A percentile compares a stretch with the other conserved stretches of the same genome.
These are phyloP conservation scores for Lagorchestes hirsutus DNA, from an alignment of 2,797 vertebrate species.

Conservation along the genomic window DNA sequence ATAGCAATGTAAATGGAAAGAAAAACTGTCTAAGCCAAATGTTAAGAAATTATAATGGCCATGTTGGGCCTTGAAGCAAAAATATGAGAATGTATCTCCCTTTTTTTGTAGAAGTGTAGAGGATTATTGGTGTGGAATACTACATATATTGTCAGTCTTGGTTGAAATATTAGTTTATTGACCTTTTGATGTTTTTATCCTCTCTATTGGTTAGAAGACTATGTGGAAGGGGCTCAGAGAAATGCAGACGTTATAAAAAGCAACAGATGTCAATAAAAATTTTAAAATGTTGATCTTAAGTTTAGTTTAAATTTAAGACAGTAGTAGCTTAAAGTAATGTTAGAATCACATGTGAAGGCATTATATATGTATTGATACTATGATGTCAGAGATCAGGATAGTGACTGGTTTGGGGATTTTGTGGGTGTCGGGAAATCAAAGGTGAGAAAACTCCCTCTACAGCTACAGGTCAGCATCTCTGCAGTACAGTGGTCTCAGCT, in stretches of 20 bases:
- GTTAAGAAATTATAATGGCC: neutral
- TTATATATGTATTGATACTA: neutral
- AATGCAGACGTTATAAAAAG: neutral
- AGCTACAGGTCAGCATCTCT: neutral
- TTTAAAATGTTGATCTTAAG: neutral
- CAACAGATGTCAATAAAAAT: neutral
- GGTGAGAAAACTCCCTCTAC: neutral
- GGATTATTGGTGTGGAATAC: too few relatives aligned
- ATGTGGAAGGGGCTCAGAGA: neutral
- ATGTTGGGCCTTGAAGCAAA: neutral
- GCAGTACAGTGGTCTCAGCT: neutral
- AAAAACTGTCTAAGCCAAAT: neutral
- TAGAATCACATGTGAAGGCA: neutral
- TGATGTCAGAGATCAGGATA: neutral
- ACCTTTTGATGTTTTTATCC: neutral
- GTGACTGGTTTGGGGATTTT: neutral
- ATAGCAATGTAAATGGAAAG: neutral
- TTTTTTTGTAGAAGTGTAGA: neutral
- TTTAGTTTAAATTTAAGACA: slow-evolving; percentile 7
- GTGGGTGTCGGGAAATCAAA: neutral
- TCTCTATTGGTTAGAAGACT: neutral
- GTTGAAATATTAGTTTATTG: neutral
- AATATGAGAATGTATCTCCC: neutral
- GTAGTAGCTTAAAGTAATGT: slow-evolving; percentile 19
- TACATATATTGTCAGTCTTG: too few relatives aligned